These are phyloP conservation scores for Meles meles DNA, from an alignment of 2,113 vertebrate species.

Conservation along the genomic window DNA sequence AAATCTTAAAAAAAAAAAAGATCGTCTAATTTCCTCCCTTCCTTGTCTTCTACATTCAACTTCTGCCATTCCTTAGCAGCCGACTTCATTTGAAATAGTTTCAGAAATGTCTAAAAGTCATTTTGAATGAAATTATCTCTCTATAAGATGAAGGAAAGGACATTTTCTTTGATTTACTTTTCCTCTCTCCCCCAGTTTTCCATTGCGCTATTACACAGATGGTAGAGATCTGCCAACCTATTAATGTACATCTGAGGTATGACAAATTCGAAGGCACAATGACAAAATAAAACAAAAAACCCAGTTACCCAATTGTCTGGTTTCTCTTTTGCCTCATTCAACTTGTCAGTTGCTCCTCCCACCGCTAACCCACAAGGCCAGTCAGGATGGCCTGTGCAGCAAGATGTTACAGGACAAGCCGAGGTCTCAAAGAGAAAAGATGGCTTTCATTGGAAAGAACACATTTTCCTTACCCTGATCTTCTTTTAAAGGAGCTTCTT, in stretches of 20 bases:
- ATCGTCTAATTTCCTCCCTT: background rate
- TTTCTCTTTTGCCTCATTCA: background rate
- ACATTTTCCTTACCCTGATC: background rate
- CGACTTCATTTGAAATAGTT: background rate
- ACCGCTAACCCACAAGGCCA: background rate
- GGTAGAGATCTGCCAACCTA: background rate
- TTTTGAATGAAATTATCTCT: background rate
- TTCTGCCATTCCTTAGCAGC: background rate
- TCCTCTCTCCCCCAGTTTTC: background rate
- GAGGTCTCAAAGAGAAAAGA: background rate
- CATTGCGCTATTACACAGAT: background rate
- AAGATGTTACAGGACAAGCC: background rate
- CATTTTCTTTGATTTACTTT: background rate
- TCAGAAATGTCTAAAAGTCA: background rate
- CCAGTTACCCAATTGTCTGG: background rate
- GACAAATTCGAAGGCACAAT: background rate
- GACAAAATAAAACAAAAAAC: background rate
- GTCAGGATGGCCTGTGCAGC: background rate
- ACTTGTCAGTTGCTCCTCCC: background rate
- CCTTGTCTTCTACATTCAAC: background rate
- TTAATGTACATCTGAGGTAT: background rate
- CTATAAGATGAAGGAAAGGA: background rate
- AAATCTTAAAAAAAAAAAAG: background rate
- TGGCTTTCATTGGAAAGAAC: background rate
- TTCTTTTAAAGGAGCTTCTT: constrained; percentile 32